Conservation (phyloP, 2,113 vertebrate genomes). For the Anseranas semipalmata region DNA sequence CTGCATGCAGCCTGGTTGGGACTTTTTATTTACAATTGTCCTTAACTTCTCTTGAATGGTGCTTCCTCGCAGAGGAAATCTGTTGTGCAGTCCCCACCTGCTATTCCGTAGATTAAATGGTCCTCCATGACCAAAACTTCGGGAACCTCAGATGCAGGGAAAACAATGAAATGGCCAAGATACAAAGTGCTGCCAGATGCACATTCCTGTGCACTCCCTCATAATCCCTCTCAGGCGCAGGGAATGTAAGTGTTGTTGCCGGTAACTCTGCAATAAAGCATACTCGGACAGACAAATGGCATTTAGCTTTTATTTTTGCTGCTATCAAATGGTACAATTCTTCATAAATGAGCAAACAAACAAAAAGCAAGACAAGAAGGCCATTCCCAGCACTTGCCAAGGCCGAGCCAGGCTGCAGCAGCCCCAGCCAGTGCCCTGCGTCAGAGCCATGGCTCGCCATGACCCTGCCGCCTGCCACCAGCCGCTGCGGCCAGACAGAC, state of each 20-base stretch:
- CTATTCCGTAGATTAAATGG: not conserved
- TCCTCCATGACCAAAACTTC: not conserved
- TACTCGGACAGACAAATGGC: not conserved
- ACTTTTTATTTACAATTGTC: not conserved
- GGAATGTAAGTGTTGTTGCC: slow-evolving; percentile 25
- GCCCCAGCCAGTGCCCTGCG: rapidly evolving
- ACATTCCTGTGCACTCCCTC: slow-evolving; percentile 56
- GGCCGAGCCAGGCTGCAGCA: rapidly evolving
- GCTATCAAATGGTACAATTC: not conserved
- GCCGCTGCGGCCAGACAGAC: not conserved
- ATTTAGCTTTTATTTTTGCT: not conserved
- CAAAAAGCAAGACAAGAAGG: not conserved
- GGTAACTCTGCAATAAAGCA: not conserved
- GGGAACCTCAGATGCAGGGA: slow-evolving; percentile 37
- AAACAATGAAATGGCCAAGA: slow-evolving; percentile 48
- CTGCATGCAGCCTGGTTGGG: not conserved
- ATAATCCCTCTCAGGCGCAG: slow-evolving; percentile 20
- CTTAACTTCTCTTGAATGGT: not conserved
- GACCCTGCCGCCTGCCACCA: too few relatives aligned
- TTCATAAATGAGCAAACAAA: not conserved
- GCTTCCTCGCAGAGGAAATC: not conserved
- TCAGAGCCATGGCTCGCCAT: too few relatives aligned
- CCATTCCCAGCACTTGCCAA: not conserved
- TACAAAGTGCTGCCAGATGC: slow-evolving; percentile 68
- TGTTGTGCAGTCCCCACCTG: not conserved